Percentiles rank a stretch among this genome's conserved stretches.
phyloP scores from a whole-genome alignment of 2,888 invertebrate genomes.

The Sinodicranocentrus sp. region DNA sequence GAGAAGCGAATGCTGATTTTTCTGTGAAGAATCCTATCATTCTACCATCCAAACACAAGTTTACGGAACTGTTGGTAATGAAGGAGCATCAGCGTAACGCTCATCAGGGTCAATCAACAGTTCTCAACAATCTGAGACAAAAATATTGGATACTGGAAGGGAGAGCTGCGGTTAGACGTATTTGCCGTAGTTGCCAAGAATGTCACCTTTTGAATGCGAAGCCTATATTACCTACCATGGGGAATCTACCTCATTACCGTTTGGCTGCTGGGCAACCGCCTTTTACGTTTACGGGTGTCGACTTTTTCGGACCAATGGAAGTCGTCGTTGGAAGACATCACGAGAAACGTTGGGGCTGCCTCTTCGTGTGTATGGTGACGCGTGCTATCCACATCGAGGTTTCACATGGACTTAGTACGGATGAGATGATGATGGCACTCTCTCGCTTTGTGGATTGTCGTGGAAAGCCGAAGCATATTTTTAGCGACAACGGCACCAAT shows the following conservation, averaged over 20 bases:
- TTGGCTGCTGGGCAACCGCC: neutral
- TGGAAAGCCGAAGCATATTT: conserved; percentile 3
- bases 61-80: conserved; percentile 10
- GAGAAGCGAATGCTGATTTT: neutral
- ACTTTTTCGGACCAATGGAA: conserved; percentile 12
- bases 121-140: conserved; percentile 9
- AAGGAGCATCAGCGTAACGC: conserved; percentile 9
- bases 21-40: conserved; percentile 16
- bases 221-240: conserved; percentile 40
- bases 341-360: conserved; percentile 31
- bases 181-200: too few species aligned
- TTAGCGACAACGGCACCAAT: conserved; percentile 41
- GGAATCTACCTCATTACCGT: conserved; percentile 22
- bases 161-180: conserved; percentile 2
- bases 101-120: conserved; percentile 20
- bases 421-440: conserved; percentile 23
- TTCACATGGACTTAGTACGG: conserved; percentile 20
- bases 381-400: conserved; percentile 39
- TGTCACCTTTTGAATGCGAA: neutral
- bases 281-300: conserved; percentile 20
- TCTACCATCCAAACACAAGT: neutral
- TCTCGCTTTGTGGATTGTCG: conserved; percentile 11
- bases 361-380: conserved; percentile 24
- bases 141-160: conserved; percentile 36
- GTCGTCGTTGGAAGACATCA: neutral